Conservation (phyloP, 2,113 vertebrate genomes). For the Sinocyclocheilus maitianheensis region DNA sequence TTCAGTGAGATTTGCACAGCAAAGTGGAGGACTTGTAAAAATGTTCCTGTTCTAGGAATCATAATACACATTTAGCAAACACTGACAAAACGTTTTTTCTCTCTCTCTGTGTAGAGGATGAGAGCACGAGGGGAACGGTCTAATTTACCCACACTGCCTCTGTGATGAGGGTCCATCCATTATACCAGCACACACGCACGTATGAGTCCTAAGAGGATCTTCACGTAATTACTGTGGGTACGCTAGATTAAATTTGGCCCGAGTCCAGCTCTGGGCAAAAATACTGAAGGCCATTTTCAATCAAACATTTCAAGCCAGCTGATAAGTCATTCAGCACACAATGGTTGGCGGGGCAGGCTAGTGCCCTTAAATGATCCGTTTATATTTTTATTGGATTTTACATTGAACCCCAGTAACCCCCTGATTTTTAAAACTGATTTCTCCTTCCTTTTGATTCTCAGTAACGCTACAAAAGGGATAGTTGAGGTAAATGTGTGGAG, state of each 20-base stretch:
- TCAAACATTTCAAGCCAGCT: constrained; percentile 39
- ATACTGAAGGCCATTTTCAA: constrained; percentile 28
- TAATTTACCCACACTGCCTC: constrained; percentile 52
- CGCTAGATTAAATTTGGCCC: constrained; percentile 49
- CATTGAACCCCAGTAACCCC: constrained; percentile 9
- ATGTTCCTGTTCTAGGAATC: neutral
- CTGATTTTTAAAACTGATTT: neutral
- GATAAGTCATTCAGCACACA: constrained; percentile 48
- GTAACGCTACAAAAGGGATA: neutral
- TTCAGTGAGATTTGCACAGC: constrained; percentile 15
- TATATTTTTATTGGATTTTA: constrained; percentile 26
- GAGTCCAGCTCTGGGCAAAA: constrained; percentile 43
- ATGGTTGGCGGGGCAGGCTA: constrained; percentile 6
- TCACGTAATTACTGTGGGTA: constrained; percentile 56
- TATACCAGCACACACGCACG: constrained; percentile 2
- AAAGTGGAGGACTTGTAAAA: no score
- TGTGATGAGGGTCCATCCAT: constrained; percentile 49
- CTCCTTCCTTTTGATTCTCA: neutral
- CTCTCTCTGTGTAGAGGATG: neutral
- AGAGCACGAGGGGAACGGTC: constrained; percentile 2
- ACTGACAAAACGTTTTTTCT: neutral
- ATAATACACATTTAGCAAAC: constrained; percentile 41
- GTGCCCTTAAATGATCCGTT: constrained; percentile 31
- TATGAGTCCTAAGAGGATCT: constrained; percentile 44
- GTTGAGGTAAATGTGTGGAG: neutral